Evolutionary conservation across 2,113 vertebrate species (phyloP).

Genomic region (Clarias macrocephalus): DNA sequence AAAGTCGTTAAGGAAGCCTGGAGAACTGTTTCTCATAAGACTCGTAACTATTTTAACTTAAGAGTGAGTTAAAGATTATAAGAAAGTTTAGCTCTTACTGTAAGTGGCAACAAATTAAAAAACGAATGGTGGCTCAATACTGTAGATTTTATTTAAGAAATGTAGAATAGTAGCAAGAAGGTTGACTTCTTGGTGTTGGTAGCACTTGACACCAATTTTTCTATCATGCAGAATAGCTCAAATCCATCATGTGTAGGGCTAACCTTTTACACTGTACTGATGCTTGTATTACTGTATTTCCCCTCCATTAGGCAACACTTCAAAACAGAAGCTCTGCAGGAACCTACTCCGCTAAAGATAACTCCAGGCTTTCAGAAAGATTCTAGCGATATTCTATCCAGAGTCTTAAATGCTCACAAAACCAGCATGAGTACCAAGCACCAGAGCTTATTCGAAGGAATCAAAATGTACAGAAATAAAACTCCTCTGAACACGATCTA

Average conservation of each 20-base stretch:
- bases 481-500: conserved; percentile 15
- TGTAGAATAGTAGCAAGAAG: neutral
- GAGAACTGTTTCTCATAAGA: too few species aligned
- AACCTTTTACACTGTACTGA: neutral
- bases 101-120: too few species aligned
- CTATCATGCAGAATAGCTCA: neutral
- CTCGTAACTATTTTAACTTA: too few species aligned
- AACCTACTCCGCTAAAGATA: neutral
- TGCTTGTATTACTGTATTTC: neutral
- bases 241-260: neutral
- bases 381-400: neutral
- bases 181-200: too few species aligned
- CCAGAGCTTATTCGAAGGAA: conserved; percentile 29
- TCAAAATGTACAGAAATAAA: neutral
- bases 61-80: too few species aligned
- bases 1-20: too few species aligned
- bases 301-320: neutral
- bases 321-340: neutral
- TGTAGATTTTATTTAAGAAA: too few species aligned
- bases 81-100: too few species aligned
- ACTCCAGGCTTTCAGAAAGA: neutral
- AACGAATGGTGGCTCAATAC: too few species aligned
- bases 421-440: conserved; percentile 21
- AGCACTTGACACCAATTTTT: too few species aligned
- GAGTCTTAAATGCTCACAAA: conserved; percentile 16